Percentiles rank a stretch among this genome's conserved stretches.
These are phyloP conservation scores for Dendrolimus houi DNA, from an alignment of 2,888 invertebrate genomes.

Conservation along the genomic window DNA sequence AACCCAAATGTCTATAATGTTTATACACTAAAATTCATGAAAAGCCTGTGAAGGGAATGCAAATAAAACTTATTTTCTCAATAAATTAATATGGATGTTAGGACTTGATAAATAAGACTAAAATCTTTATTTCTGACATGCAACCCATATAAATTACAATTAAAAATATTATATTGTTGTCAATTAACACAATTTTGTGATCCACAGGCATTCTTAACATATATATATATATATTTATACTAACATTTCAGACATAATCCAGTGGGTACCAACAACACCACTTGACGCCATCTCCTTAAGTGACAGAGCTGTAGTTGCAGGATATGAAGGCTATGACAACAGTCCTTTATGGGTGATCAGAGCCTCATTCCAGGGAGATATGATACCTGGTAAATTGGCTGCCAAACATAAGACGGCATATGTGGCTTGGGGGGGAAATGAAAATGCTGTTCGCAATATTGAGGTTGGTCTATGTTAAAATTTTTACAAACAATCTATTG, in stretches of 20 bases:
- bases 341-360: constrained; percentile 67
- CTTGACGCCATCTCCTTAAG: constrained; percentile 30
- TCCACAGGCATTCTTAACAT: too few relatives aligned
- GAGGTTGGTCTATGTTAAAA: constrained; percentile 32
- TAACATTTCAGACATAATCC: constrained; percentile 32
- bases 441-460: constrained; percentile 43
- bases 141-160: too few relatives aligned
- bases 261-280: constrained; percentile 49
- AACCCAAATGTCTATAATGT: too few relatives aligned
- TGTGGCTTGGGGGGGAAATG: constrained; percentile 56
- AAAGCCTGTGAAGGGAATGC: too few relatives aligned
- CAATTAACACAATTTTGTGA: too few relatives aligned
- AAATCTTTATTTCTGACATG: too few relatives aligned
- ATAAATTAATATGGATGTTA: too few relatives aligned
- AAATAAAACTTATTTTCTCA: too few relatives aligned
- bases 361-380: constrained; percentile 45
- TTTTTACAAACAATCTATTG: neutral
- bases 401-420: constrained; percentile 54
- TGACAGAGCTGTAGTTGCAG: constrained; percentile 55
- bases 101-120: too few relatives aligned
- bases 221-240: too few relatives aligned
- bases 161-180: too few relatives aligned
- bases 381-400: constrained; percentile 63
- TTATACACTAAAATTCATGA: too few relatives aligned
- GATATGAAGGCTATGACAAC: constrained; percentile 58